These are phyloP conservation scores for Vanacampus margaritifer DNA, from an alignment of 2,113 vertebrate species.

Conservation along the genomic window DNA sequence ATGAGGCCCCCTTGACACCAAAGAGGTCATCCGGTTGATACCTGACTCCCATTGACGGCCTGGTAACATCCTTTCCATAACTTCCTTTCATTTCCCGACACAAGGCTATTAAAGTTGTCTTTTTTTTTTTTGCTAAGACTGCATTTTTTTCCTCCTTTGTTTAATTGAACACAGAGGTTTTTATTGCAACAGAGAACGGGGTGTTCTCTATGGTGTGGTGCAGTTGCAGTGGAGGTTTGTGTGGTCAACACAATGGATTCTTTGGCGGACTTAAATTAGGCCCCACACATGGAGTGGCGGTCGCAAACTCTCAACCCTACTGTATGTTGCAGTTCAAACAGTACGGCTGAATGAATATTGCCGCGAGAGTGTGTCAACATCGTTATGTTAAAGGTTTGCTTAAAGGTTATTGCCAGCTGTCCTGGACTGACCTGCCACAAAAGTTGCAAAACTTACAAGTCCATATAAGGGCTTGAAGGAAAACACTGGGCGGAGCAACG, in stretches of 20 bases:
- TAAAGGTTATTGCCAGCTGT: background rate
- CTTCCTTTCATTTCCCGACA: constrained; percentile 24
- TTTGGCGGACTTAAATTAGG: background rate
- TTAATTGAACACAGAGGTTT: background rate
- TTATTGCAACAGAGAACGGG: background rate
- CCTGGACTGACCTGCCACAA: constrained; percentile 2
- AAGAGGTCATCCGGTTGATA: constrained; percentile 66
- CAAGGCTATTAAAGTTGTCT: background rate
- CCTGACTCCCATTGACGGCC: constrained; percentile 59
- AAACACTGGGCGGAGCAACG: constrained; percentile 14
- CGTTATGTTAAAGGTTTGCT: background rate
- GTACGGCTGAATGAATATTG: background rate
- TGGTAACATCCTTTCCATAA: constrained; percentile 21
- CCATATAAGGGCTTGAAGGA: constrained; percentile 25
- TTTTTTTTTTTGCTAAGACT: background rate
- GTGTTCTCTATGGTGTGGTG: background rate
- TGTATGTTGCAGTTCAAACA: background rate
- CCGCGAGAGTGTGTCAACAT: background rate
- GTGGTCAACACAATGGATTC: background rate
- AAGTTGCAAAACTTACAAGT: constrained; percentile 12
- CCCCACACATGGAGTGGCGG: background rate
- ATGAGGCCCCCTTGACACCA: constrained; percentile 60
- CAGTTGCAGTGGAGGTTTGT: background rate
- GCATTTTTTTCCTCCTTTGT: too few species aligned
- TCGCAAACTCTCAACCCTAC: background rate